These are phyloP conservation scores for Acromyrmex heyeri DNA, from an alignment of 1,140 invertebrate genomes.

Conservation along the genomic window DNA sequence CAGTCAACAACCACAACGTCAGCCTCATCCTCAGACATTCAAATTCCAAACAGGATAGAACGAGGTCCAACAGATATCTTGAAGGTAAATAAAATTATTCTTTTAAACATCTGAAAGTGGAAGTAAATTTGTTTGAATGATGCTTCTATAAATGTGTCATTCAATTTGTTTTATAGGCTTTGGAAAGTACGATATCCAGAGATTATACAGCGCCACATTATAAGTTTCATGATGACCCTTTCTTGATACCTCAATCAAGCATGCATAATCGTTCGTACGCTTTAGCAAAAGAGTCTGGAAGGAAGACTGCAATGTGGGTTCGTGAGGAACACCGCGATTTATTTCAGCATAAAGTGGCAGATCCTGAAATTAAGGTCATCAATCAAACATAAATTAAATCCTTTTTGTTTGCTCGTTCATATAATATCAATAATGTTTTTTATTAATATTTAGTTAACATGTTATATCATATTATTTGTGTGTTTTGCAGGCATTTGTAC, in stretches of 20 bases:
- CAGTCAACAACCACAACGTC: constrained; percentile 48
- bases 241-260: constrained; percentile 92
- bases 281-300: constrained; percentile 94
- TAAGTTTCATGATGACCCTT: constrained; percentile 97
- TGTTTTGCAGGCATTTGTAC: constrained; percentile 90
- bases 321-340: constrained; percentile 91
- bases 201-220: constrained; percentile 94
- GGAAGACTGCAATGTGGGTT: constrained; percentile 95
- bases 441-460: constrained; percentile 12
- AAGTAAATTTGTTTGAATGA: neutral
- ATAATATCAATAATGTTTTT: constrained; percentile 28
- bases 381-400: neutral
- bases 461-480: constrained; percentile 64
- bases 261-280: constrained; percentile 90
- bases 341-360: constrained; percentile 91
- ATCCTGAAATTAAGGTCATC: constrained; percentile 87
- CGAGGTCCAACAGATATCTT: constrained; percentile 94
- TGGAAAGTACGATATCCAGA: constrained; percentile 90
- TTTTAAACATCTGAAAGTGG: neutral
- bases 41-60: constrained; percentile 90
- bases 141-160: neutral
- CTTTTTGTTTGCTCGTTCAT: neutral
- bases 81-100: constrained; percentile 80
- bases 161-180: constrained; percentile 86
- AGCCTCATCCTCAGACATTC: constrained; percentile 79